phyloP scores from a whole-genome alignment of 1,140 invertebrate genomes.

The Pentalonia nigronervosa region DNA sequence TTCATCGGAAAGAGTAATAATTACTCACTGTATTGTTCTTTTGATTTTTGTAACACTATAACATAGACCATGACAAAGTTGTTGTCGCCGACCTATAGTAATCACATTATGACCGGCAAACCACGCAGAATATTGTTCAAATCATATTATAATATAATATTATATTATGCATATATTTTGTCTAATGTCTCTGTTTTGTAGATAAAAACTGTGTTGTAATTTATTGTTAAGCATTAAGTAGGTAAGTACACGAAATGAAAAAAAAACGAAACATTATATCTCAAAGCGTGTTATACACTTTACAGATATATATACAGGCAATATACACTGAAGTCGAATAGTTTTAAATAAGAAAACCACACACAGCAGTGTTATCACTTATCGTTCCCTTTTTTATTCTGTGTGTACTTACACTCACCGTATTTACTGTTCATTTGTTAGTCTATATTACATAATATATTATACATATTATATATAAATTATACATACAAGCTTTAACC shows the following conservation, averaged over 20 bases:
- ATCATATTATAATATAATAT: background rate
- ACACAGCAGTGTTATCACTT: background rate
- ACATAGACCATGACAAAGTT: background rate
- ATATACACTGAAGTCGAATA: background rate
- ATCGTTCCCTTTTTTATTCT: background rate
- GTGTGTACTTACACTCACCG: background rate
- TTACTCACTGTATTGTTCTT: background rate
- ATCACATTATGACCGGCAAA: background rate
- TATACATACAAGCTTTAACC: background rate
- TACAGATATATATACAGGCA: background rate
- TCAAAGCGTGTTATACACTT: background rate
- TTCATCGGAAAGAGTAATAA: background rate
- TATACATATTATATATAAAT: background rate
- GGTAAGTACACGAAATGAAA: background rate
- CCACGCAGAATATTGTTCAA: background rate
- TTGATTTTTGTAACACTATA: background rate
- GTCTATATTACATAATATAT: background rate
- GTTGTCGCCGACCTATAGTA: background rate
- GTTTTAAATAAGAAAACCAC: background rate
- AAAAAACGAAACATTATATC: background rate
- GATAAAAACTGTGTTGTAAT: background rate
- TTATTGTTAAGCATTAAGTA: background rate
- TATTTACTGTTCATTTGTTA: background rate
- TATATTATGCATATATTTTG: background rate
- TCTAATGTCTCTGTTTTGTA: background rate